These are phyloP conservation scores for Campoplex nolae DNA, from an alignment of 2,888 invertebrate species.

Conservation along the genomic window DNA sequence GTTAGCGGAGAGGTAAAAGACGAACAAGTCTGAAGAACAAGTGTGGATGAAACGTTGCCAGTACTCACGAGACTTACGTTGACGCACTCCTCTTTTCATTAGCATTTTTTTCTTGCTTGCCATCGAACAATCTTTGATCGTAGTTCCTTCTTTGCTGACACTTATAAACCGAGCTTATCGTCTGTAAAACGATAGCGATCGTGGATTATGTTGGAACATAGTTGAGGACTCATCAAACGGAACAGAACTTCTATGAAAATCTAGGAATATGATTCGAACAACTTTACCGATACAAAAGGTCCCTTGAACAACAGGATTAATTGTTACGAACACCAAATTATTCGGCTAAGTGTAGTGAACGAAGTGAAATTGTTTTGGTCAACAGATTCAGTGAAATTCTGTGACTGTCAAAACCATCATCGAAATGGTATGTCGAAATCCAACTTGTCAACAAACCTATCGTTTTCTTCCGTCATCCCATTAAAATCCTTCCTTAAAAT, in stretches of 20 bases:
- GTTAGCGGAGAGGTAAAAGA: constrained; percentile 62
- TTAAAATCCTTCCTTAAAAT: not conserved
- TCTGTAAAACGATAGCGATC: not conserved
- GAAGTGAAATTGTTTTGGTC: not conserved
- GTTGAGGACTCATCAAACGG: not conserved
- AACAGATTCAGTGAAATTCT: constrained; percentile 4
- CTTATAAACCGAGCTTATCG: not conserved
- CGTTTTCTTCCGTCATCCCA: not conserved
- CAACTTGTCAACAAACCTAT: not conserved
- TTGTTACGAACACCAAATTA: not conserved
- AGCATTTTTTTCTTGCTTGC: constrained; percentile 9
- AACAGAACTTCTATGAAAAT: not conserved
- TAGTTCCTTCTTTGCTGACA: not conserved
- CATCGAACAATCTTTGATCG: not conserved
- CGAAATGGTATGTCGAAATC: not conserved
- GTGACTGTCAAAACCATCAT: not conserved
- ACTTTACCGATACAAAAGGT: not conserved
- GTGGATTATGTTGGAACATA: not conserved
- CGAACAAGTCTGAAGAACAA: constrained; percentile 35
- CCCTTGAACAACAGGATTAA: not conserved
- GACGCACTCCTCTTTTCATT: constrained; percentile 28
- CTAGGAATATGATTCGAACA: not conserved
- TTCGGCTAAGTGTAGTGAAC: constrained; percentile 16
- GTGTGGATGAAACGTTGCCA: constrained; percentile 36
- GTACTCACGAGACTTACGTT: constrained; percentile 38